Evolutionary conservation across 2,888 invertebrate species (phyloP).

Genomic region (Nysson spinosus): DNA sequence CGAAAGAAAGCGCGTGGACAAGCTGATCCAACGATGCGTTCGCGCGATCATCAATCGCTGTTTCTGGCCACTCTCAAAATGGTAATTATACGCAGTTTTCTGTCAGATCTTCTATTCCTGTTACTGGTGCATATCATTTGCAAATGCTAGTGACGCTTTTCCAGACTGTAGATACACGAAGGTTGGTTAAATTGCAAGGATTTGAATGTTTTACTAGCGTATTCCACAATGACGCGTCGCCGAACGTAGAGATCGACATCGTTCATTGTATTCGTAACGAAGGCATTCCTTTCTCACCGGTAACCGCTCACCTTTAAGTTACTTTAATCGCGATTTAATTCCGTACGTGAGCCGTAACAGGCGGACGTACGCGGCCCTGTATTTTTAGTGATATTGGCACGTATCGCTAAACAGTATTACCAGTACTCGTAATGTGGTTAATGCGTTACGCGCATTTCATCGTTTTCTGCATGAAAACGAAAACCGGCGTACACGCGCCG

Average conservation of each 20-base stretch:
- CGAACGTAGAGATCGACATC: not conserved
- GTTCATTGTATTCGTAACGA: too few species aligned
- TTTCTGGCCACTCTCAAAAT: conserved; percentile 20
- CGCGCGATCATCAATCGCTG: conserved; percentile 13
- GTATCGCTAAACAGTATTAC: conserved; percentile 36
- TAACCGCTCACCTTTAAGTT: not conserved
- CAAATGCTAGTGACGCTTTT: too few species aligned
- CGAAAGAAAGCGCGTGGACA: conserved; percentile 5
- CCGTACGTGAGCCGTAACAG: conserved; percentile 47
- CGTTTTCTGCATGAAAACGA: conserved; percentile 7
- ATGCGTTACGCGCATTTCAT: conserved; percentile 2
- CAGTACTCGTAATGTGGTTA: conserved; percentile 3
- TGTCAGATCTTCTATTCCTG: too few species aligned
- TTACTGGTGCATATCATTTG: too few species aligned
- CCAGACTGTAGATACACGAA: too few species aligned
- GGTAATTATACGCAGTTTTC: conserved; percentile 39
- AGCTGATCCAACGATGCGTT: conserved; percentile 24
- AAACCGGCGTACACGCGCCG: not conserved
- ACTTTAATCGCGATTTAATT: conserved; percentile 58
- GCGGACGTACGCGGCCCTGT: conserved; percentile 31
- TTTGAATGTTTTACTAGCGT: conserved; percentile 14
- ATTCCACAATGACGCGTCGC: conserved; percentile 1
- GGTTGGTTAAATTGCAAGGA: too few species aligned
- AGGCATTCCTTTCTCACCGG: conserved; percentile 4
- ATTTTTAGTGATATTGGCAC: conserved; percentile 65